These are phyloP conservation scores for Drosophila koepferae DNA, from an alignment of 2,888 invertebrate species.

Conservation along the genomic window DNA sequence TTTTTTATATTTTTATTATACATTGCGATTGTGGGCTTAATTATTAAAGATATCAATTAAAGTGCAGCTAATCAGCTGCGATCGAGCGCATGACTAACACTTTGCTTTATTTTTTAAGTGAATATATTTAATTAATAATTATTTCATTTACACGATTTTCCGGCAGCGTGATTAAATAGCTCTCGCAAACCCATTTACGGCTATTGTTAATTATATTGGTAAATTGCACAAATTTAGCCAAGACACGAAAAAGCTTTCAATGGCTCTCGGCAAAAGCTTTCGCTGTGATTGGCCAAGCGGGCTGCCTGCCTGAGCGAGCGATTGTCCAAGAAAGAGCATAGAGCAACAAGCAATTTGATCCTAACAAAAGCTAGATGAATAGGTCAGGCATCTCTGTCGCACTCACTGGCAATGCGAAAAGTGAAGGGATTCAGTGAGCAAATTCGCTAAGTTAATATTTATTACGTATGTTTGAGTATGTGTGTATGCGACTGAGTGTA, in stretches of 20 bases:
- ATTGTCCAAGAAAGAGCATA: neutral
- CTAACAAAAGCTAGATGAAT: conserved; percentile 38
- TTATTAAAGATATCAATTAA: conserved; percentile 15
- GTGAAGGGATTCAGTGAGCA: conserved; percentile 71
- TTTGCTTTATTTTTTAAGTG: neutral
- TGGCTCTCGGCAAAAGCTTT: conserved; percentile 31
- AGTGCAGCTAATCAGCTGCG: neutral
- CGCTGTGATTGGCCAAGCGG: neutral
- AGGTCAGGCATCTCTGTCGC: conserved; percentile 35
- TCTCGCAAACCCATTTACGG: neutral
- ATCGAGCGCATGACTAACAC: neutral
- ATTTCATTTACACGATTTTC: conserved; percentile 7
- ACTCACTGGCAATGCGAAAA: conserved; percentile 48
- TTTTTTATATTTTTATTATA: neutral
- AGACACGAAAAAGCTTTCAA: conserved; percentile 45
- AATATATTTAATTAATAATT: conserved; percentile 5
- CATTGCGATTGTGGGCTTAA: neutral
- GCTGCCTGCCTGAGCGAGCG: neutral
- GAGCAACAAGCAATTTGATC: conserved; percentile 30
- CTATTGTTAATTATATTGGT: conserved; percentile 1
- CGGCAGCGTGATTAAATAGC: conserved; percentile 19
- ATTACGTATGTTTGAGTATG: conserved; percentile 40
- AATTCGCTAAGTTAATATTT: conserved; percentile 41
- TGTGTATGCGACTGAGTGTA: neutral
- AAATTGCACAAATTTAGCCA: conserved; percentile 13